phyloP scores from a whole-genome alignment of 1,140 invertebrate genomes.

The Bombus sibiricus region DNA sequence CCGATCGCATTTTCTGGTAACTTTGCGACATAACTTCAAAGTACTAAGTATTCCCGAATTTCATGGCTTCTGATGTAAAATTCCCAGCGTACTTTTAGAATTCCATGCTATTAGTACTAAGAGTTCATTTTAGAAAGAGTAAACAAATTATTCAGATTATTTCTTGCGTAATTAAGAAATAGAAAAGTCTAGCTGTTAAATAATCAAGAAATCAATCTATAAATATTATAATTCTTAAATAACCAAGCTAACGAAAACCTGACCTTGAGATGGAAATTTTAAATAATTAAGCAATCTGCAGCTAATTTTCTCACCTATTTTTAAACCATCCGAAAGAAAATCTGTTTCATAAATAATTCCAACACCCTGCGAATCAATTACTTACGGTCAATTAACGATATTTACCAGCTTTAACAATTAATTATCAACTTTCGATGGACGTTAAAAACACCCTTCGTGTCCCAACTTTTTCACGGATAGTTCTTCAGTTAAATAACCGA shows the following conservation, averaged over 20 bases:
- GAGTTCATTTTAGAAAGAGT: neutral
- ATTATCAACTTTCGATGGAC: no score
- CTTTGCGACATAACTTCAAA: neutral
- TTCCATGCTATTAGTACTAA: neutral
- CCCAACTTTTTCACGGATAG: neutral
- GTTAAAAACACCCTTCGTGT: conserved; percentile 33
- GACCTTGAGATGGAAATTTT: neutral
- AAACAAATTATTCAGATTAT: no score
- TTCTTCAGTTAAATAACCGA: neutral
- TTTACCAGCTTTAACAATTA: no score
- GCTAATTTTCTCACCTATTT: neutral
- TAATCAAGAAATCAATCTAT: neutral
- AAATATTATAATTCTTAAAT: no score
- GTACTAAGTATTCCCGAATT: neutral
- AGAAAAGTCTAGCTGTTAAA: no score
- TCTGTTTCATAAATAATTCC: neutral
- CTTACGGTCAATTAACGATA: no score
- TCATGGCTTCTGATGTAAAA: neutral
- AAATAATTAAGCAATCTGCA: neutral
- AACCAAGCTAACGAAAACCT: no score
- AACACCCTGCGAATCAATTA: neutral
- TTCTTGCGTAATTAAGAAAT: no score
- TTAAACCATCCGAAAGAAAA: neutral
- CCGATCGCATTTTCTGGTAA: neutral
- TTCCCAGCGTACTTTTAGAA: neutral